Evolutionary conservation across 1,140 invertebrate species (phyloP), one percentile per base, ranked within the genome.

Genomic region (Coptotermes formosanus): DNA sequence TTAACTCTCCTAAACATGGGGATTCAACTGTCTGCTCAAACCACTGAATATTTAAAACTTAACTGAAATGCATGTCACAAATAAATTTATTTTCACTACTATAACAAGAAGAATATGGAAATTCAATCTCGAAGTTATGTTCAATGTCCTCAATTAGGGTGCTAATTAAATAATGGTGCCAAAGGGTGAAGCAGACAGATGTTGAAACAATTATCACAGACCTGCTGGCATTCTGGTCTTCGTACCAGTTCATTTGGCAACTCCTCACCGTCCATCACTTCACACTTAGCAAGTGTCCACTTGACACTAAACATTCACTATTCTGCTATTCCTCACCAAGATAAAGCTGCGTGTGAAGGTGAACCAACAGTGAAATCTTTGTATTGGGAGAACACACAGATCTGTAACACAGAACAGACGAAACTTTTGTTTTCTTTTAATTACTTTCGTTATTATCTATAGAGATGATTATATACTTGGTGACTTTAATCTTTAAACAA

Each of bases 321-420:
- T 84, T 21, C 16, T n/a, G 32, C 69, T 30, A 12, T 23, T 32
- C 25, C 48, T 90, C 88, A 92, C 89, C 92, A 92, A 86, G 90
- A 91, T 87, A 92, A 89, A 32, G 91, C 90, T 48, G 92, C 93
- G 87, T 92, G 89, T 85, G 93, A 92, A 87, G 92, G 91, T 38
- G 93, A 93, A 87, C 93, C 92, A 88, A 97, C 94, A 88, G 95
- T 96, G 91, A 97, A 97, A 93, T 97, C 96, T 93, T 97, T 97
- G 91, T 97, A 97, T 91, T 97, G 96, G 85, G 96, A 97, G 91
- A 97, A 97, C 87, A 97, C 96, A 89, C 95, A 96, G 88, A 97
- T 96, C 97, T 98, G 93, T 88, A 95, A 84, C 4, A 75, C 64
- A 59, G 23, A 45, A 75, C 45, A 59, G 16, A 55, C n/a, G n/a